A percentile compares a stretch with the other conserved stretches of the same genome.
These are phyloP conservation scores for Mormyrus proboscirostris DNA, from an alignment of 2,797 vertebrate species.

Conservation along the genomic window DNA sequence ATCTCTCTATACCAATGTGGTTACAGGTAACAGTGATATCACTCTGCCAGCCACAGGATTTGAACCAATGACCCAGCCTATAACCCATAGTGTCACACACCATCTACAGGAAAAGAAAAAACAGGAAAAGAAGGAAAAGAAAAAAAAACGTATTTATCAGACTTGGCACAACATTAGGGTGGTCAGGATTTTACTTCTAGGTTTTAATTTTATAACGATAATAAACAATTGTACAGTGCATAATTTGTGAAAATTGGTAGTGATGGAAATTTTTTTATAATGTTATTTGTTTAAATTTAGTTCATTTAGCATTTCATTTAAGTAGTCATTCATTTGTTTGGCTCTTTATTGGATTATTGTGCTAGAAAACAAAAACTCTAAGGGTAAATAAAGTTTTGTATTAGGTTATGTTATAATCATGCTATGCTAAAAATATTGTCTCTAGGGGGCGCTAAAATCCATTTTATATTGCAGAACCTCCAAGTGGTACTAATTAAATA, in stretches of 20 bases:
- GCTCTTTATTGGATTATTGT: not conserved
- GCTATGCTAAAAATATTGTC: not conserved
- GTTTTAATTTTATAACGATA: not conserved
- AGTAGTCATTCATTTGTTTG: not conserved
- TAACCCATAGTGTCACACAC: not conserved
- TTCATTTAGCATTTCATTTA: not conserved
- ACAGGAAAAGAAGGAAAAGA: not conserved
- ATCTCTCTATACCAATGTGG: not conserved
- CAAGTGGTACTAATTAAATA: slow-evolving; percentile 20
- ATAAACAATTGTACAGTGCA: not conserved
- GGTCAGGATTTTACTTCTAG: not conserved
- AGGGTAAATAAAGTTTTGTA: not conserved
- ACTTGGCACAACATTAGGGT: not conserved
- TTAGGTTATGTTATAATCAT: not conserved
- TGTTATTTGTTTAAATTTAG: not conserved
- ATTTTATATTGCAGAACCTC: not conserved
- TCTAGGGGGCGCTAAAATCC: not conserved
- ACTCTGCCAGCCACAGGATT: not conserved
- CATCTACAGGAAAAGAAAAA: not conserved
- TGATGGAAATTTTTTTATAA: not conserved
- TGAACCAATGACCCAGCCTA: not conserved
- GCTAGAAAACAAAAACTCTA: not conserved
- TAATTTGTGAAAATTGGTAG: not conserved
- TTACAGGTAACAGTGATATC: not conserved
- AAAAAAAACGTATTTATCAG: not conserved